phyloP scores from a whole-genome alignment of 2,888 invertebrate genomes.

The Tinea pellionella region DNA sequence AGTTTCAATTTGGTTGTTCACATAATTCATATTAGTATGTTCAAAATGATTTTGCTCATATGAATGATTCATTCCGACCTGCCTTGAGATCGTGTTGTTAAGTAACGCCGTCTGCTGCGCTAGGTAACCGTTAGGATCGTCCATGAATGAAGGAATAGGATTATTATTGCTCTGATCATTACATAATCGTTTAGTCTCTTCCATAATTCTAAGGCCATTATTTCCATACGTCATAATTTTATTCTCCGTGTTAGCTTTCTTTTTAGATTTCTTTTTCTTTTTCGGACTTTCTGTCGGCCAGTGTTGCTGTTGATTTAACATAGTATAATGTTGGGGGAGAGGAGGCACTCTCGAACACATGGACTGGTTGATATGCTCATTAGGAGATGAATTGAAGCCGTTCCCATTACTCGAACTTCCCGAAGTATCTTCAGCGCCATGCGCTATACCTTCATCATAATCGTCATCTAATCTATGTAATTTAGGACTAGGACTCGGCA shows the following conservation, averaged over 20 bases:
- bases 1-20: slow-evolving; percentile 32
- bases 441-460: slow-evolving; percentile 45
- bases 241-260: slow-evolving; percentile 50
- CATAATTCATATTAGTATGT: slow-evolving; percentile 26
- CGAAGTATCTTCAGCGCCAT: slow-evolving; percentile 46
- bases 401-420: slow-evolving; percentile 40
- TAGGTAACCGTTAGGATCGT: slow-evolving; percentile 90
- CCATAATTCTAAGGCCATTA: slow-evolving; percentile 43
- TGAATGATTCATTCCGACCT: slow-evolving; percentile 55
- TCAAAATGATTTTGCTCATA: slow-evolving; percentile 46
- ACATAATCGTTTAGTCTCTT: slow-evolving; percentile 49
- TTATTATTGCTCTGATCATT: slow-evolving; percentile 66
- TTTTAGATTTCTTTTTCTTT: slow-evolving; percentile 70
- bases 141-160: slow-evolving; percentile 83
- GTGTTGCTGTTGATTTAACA: slow-evolving; percentile 61
- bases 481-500: slow-evolving; percentile 45
- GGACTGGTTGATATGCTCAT: slow-evolving; percentile 44
- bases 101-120: slow-evolving; percentile 90
- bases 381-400: slow-evolving; percentile 20
- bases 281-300: slow-evolving; percentile 50
- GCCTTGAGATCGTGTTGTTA: slow-evolving; percentile 83
- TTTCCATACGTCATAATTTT: slow-evolving; percentile 41
- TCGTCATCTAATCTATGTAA: slow-evolving; percentile 47
- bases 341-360: slow-evolving; percentile 79
- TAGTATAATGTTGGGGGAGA: slow-evolving; percentile 73